Evolutionary conservation across 2,113 vertebrate genomes (phyloP), one percentile per base, ranked within the genome.

Genomic region (Ailurus styani): DNA sequence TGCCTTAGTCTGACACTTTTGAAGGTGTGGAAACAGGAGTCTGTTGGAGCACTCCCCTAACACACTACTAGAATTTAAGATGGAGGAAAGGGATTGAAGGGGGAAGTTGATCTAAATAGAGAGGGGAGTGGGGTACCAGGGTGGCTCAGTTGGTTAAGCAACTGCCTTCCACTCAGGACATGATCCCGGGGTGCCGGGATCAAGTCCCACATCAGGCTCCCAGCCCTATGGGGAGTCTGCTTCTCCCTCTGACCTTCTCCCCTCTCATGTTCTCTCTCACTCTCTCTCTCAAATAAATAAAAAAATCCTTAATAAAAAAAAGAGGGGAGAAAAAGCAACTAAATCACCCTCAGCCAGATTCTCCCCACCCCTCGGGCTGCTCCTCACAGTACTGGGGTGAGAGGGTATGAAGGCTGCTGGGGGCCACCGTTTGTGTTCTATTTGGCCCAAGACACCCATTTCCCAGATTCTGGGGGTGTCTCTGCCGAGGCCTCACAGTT

Each of bases 361-460:
- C 3, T 70, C 15, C 52, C 23, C 14, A 73, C 3, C 25, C 15
- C 13, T 72, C 2, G 4, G 13, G 45, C 50, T 83, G 5, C 14
- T 90, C 10, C 55, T 90, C 31, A 78, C 10, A 81, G 87, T 25
- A 20, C 7, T 27, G 64, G 18, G 78, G 34, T 94, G 34, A 75
- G 13, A 40, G 60, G 52, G 3, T 37, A 0, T 64, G 11, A 17
- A 37, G 8, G 47, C 20, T 82, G 2, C 37, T 40, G n/a, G 66
- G 10, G 14, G 18, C 3, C 3, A 27, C 6, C 0, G 11, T 25
- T 14, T 2, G 23, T 0, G 52, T 0, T 0, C 4, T 37, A 62
- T 70, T 64, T 0, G 0, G n/a, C 21, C 14, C 31, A 50, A 91
- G 81, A 70, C 18, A 77, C 2, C 3, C 3, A 25, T 14, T 52